phyloP scores from a whole-genome alignment of 2,888 invertebrate genomes.

The Lucinisca nassula region DNA sequence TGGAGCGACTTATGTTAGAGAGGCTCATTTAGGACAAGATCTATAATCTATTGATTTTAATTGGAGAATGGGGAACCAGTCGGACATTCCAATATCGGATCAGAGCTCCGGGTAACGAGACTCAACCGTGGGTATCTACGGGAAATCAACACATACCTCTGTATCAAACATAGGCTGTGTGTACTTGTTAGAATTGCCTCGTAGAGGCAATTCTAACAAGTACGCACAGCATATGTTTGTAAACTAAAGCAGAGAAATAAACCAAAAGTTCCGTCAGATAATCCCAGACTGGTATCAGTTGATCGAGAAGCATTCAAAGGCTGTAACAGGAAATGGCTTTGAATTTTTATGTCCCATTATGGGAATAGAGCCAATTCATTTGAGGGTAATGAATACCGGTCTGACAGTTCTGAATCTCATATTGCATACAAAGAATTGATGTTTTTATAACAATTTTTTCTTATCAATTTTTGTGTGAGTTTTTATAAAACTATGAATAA shows the following conservation, averaged over 20 bases:
- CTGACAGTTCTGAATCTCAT: background rate
- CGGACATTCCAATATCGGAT: conserved; percentile 10
- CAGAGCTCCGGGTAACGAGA: no score
- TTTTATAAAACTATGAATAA: no score
- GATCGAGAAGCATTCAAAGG: background rate
- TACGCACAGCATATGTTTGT: no score
- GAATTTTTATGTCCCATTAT: conserved; percentile 1
- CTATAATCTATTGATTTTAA: conserved; percentile 16
- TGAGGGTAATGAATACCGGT: background rate
- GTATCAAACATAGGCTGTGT: no score
- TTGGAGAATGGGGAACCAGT: background rate
- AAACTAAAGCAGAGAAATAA: no score
- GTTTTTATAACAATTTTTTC: no score
- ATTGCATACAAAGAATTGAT: no score
- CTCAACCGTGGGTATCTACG: no score
- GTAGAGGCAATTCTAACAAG: no score
- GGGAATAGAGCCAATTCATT: background rate
- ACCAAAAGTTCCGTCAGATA: background rate
- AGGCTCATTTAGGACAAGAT: background rate
- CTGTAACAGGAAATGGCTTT: background rate
- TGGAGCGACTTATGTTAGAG: background rate
- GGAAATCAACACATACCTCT: no score
- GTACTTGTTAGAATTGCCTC: no score
- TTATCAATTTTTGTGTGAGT: no score
- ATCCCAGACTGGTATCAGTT: background rate